Conservation (phyloP, 2,888 invertebrate genomes). For the Leucozona laternaria region DNA sequence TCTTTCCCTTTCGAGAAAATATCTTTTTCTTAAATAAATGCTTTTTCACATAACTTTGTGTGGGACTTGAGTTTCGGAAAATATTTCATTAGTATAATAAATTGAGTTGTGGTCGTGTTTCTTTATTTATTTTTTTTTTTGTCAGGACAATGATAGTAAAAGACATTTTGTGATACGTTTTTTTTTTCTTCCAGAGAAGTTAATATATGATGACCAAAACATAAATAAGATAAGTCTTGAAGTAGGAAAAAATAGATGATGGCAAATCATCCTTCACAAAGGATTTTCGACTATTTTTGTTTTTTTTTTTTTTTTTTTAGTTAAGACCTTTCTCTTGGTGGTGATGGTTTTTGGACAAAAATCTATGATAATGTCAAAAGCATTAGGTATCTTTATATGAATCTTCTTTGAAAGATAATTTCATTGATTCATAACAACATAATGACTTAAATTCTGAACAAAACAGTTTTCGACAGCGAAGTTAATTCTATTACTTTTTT, state of each 20-base stretch:
- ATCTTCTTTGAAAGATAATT: not conserved
- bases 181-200: not conserved
- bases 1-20: slow-evolving; percentile 15
- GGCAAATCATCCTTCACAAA: slow-evolving; percentile 16
- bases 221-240: slow-evolving; percentile 22
- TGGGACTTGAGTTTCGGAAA: slow-evolving; percentile 42
- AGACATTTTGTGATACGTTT: slow-evolving; percentile 12
- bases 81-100: slow-evolving; percentile 62
- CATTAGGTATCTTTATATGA: not conserved
- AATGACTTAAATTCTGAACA: not conserved
- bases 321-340: not conserved
- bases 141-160: slow-evolving; percentile 27
- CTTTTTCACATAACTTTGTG: slow-evolving; percentile 54
- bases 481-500: too few species aligned
- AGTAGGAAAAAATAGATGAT: slow-evolving; percentile 11
- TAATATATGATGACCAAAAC: slow-evolving; percentile 20
- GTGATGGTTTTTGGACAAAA: not conserved
- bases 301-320: not conserved
- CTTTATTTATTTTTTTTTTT: slow-evolving; percentile 19
- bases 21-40: slow-evolving; percentile 44
- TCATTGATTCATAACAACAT: not conserved
- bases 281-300: not conserved
- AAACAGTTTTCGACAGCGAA: not conserved
- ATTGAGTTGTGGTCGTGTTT: slow-evolving; percentile 59
- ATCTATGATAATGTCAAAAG: not conserved